Evolutionary conservation across 2,888 invertebrate species (phyloP), one percentile per base, ranked within the genome.

Genomic region (Epistrophella euchroma): DNA sequence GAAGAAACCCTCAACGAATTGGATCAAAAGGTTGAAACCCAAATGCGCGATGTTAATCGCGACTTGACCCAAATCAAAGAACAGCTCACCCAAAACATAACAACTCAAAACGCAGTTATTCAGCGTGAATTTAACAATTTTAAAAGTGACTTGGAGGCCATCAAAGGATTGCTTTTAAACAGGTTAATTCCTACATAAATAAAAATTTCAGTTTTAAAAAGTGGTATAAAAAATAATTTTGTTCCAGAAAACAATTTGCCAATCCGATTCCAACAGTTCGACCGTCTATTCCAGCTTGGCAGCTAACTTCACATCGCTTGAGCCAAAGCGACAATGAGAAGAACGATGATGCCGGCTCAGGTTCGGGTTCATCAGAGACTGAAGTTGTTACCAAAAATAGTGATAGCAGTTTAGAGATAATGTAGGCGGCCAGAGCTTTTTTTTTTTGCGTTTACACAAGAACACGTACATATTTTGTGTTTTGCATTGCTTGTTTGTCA

Each of bases 271-370:
- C 95, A 2, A 93, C 95, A 0, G 94, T 95, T 32, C 94, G 95
- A 0, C 94, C 95, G 1, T 96, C 96, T 1, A 97, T 97, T 88
- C 97, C 97, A 22, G 95, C 96, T 15, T 97, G 97, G 97, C 97
- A 97, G 91, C 92, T 96, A 80, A 95, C 90, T 28, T 89, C 91
- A 2, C 90, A 93, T 92, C 91, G 89, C 37, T 89, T 91, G 47
- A 90, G 90, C 47, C 32, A 93, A 91, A 91, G 91, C 40, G 92
- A 92, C 74, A 93, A 92, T 72, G 92, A 92, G 55, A 93, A 93
- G 75, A 93, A 93, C 88, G 94, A 94, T 82, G 93, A 95, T 4
- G 91, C 90, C 45, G 95, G 95, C 0, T 94, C 94, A 25, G 95
- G 95, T 0, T 95, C 95, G 15, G 94, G 95, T 88, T 95, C 94